phyloP scores from a whole-genome alignment of 2,797 vertebrate species.

The Rhyacichthys aspro region DNA sequence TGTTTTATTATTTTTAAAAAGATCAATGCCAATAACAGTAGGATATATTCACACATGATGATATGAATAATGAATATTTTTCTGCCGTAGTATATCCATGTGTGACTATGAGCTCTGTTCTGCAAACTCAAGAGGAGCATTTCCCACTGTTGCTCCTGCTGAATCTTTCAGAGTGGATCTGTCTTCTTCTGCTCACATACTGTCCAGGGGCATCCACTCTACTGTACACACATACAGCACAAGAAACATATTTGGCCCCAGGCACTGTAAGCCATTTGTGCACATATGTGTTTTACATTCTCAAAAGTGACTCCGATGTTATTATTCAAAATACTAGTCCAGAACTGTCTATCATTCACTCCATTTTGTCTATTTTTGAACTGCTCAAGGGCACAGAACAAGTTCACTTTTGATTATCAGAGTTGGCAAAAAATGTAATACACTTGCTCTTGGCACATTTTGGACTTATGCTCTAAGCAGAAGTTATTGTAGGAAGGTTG shows the following conservation, averaged over 20 bases:
- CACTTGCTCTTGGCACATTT: too few species aligned
- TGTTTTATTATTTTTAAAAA: neutral
- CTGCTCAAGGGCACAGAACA: slow-evolving; percentile 48
- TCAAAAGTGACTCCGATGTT: slow-evolving; percentile 62
- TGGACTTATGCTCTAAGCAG: neutral
- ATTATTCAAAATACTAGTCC: slow-evolving; percentile 65
- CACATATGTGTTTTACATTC: slow-evolving; percentile 69
- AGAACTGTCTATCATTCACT: slow-evolving; percentile 63
- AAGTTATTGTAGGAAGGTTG: neutral
- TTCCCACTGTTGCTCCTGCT: slow-evolving; percentile 8
- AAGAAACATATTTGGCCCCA: slow-evolving; percentile 44
- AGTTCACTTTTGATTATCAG: slow-evolving; percentile 40
- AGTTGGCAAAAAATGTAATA: slow-evolving; percentile 20
- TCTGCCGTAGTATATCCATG: neutral
- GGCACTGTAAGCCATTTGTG: slow-evolving; percentile 49
- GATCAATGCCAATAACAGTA: neutral
- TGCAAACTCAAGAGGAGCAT: neutral
- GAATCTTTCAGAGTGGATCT: slow-evolving; percentile 25
- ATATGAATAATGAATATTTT: neutral
- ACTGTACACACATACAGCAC: slow-evolving; percentile 13
- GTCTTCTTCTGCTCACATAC: slow-evolving; percentile 9
- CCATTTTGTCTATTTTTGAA: slow-evolving; percentile 59
- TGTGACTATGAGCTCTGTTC: neutral
- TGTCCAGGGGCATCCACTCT: neutral
- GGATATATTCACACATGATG: neutral